Conservation (phyloP, 2,113 vertebrate genomes). For the Labeo catla region DNA sequence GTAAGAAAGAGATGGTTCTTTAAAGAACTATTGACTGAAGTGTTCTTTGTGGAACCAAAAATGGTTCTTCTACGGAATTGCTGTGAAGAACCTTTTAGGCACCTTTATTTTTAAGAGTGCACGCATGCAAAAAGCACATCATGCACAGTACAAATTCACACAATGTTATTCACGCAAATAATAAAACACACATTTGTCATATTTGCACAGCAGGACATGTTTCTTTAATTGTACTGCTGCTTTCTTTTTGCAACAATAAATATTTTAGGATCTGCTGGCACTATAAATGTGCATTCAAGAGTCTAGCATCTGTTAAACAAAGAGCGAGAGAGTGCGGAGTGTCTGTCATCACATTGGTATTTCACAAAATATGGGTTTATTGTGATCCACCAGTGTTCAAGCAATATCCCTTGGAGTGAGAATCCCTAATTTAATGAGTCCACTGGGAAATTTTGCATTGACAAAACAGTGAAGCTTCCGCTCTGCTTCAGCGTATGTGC, state of each 20-base stretch:
- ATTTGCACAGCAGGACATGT: neutral
- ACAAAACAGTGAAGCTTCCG: neutral
- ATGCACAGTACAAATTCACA: neutral
- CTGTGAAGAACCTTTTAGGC: too few relatives aligned
- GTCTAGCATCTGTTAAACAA: conserved; percentile 27
- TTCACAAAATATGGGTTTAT: conserved; percentile 7
- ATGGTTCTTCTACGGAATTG: too few relatives aligned
- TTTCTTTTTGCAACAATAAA: conserved; percentile 20
- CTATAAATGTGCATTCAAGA: conserved; percentile 15
- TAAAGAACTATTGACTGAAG: too few relatives aligned
- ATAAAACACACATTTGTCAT: neutral
- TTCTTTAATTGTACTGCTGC: conserved; percentile 14
- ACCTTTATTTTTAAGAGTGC: too few relatives aligned
- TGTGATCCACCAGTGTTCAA: conserved; percentile 24
- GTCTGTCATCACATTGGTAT: neutral
- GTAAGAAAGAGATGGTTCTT: too few relatives aligned
- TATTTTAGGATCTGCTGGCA: conserved; percentile 8
- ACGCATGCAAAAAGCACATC: neutral
- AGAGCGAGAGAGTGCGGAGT: neutral
- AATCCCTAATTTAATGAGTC: conserved; percentile 13
- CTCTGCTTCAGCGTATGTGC: neutral
- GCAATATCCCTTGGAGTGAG: neutral
- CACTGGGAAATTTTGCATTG: neutral
- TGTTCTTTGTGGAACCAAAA: too few relatives aligned
- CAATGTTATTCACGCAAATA: neutral